Conservation (phyloP, 2,888 invertebrate species). For the Portevinia maculata region DNA sequence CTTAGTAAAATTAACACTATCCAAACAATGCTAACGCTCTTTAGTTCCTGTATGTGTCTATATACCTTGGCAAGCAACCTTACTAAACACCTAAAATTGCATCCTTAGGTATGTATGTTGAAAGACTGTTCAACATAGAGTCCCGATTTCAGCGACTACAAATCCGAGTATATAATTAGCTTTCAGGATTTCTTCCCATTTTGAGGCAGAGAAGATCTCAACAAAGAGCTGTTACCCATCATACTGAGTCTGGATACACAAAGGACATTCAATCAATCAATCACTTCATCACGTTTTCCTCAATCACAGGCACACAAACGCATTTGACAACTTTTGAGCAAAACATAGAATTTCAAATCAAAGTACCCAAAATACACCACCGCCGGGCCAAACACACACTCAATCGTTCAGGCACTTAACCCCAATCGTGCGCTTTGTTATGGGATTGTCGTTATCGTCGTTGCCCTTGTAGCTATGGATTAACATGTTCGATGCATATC, state of each 20-base stretch:
- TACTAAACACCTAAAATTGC: no score
- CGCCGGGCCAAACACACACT: constrained; percentile 2
- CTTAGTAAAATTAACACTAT: no score
- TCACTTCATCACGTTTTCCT: constrained; percentile 68
- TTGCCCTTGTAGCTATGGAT: constrained; percentile 58
- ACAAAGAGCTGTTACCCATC: constrained; percentile 14
- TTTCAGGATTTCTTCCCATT: constrained; percentile 22
- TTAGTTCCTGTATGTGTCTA: no score
- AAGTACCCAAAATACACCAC: constrained; percentile 32
- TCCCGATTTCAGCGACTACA: no score
- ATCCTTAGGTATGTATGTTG: no score
- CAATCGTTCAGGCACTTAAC: constrained; percentile 61
- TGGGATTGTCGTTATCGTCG: constrained; percentile 31
- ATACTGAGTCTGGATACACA: constrained; percentile 32
- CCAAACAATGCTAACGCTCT: no score
- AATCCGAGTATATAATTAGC: constrained; percentile 42
- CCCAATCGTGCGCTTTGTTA: constrained; percentile 54
- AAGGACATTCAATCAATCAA: constrained; percentile 69
- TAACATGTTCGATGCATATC: constrained; percentile 70
- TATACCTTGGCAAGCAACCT: no score
- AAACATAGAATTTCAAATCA: constrained; percentile 66
- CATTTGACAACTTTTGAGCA: constrained; percentile 56
- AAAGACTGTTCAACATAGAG: no score
- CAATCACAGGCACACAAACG: constrained; percentile 41
- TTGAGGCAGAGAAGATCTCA: not conserved